Evolutionary conservation across 2,888 invertebrate species (phyloP).

Genomic region (Argyresthia goedartella): DNA sequence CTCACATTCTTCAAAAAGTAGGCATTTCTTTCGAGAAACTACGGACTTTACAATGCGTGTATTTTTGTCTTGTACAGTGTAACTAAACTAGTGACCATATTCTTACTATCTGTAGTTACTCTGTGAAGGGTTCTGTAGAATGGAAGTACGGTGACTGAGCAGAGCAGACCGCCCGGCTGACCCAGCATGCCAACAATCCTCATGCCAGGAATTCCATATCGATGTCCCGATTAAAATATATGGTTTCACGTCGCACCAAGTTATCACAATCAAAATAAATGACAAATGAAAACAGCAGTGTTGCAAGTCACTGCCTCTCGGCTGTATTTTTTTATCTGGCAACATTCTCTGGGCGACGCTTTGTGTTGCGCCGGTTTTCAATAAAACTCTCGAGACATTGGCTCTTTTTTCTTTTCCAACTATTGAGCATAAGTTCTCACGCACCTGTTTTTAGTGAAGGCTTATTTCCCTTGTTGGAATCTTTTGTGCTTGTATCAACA

Average conservation of each 20-base stretch:
- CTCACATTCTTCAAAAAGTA: too few relatives aligned
- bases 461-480: slow-evolving; percentile 17
- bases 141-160: slow-evolving; percentile 13
- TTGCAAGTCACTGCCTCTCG: slow-evolving; percentile 58
- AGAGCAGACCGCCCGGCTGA: neutral
- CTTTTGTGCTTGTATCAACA: slow-evolving; percentile 5
- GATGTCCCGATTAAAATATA: slow-evolving; percentile 36
- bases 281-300: slow-evolving; percentile 64
- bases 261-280: slow-evolving; percentile 72
- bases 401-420: slow-evolving; percentile 34
- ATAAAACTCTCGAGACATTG: slow-evolving; percentile 53
- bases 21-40: too few relatives aligned
- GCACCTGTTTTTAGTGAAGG: slow-evolving; percentile 42
- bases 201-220: slow-evolving; percentile 14
- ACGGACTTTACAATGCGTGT: too few relatives aligned
- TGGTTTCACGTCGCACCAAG: slow-evolving; percentile 39
- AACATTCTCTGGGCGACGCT: slow-evolving; percentile 46
- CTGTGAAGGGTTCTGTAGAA: too few relatives aligned
- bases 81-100: too few relatives aligned
- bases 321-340: slow-evolving; percentile 42
- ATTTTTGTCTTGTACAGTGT: too few relatives aligned
- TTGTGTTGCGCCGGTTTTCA: slow-evolving; percentile 56
- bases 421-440: slow-evolving; percentile 44
- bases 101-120: too few relatives aligned
- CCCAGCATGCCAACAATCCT: neutral